Base-by-base conservation (phyloP, 2,888 invertebrate species). In the Pseudeuparius sepicola region DNA sequence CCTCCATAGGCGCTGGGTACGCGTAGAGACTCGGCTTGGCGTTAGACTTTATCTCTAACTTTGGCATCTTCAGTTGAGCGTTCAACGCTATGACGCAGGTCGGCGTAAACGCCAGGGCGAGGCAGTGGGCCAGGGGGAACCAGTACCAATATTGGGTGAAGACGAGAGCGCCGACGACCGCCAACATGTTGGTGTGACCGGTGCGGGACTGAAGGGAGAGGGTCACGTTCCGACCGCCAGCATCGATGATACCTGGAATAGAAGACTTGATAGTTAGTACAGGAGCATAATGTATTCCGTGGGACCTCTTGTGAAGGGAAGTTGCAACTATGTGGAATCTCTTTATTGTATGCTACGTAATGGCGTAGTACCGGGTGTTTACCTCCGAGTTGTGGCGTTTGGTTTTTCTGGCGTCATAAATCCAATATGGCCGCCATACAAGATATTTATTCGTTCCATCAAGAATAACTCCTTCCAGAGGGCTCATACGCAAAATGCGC, bases 101-200 rank as follows among this genome's bases (percentile, higher is more conserved):
- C 2, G 98, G 97, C 2, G 89, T 88, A 59, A 98, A 97, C 4
- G 97, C 90, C 41, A 98, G 66, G 1, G 93, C 89, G 35, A 98
- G 68, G 53, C 96, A 96, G 60, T 96, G 93, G 1, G 93, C 85
- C 46, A 98, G 68, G 1, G 98, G 97, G 75, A 94, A 99, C 98
- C 98, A 99, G 64, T 96, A 99, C 98, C 98, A 99, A 63, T 96
- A 96, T 62, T 99, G 98, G 1, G 93, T 92, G 62, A 97, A 98
- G 1, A 97, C 88, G 34, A 98, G 67, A 67, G 93, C 85, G 14
- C 98, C 98, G 2, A 98, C 96, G 2, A 97, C 94, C 1, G 94
- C 93, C 42, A 89, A 72, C 79, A 97, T 85, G 62, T 96, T 94
- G 47, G 92, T 94, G 61, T 96, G 96, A 0, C 97, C 97, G 5